Evolutionary conservation across 2,113 vertebrate genomes (phyloP).

Genomic region (Trogon melanurus): DNA sequence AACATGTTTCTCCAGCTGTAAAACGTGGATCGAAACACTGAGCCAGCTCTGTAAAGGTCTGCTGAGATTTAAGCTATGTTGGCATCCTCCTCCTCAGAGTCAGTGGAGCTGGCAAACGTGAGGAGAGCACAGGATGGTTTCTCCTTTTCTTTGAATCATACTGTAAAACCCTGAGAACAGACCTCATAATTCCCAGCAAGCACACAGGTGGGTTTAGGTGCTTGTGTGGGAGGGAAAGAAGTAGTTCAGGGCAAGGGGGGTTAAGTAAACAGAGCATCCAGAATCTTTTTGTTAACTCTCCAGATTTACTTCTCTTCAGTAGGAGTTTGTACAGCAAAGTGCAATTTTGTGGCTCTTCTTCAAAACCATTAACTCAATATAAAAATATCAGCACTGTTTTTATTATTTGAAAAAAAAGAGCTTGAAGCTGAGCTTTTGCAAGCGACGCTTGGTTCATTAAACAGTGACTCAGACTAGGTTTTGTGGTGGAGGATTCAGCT

Average conservation of each 20-base stretch:
- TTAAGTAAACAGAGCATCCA: constrained; percentile 46
- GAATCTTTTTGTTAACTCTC: constrained; percentile 27
- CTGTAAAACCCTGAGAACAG: constrained; percentile 44
- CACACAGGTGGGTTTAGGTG: constrained; percentile 43
- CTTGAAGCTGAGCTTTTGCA: constrained; percentile 30
- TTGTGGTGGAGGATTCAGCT: constrained; percentile 59
- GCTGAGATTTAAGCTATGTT: constrained; percentile 52
- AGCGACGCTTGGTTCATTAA: constrained; percentile 63
- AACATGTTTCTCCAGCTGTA: constrained; percentile 48
- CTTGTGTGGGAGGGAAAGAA: constrained; percentile 6
- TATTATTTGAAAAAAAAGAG: constrained; percentile 60
- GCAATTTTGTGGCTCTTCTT: constrained; percentile 64
- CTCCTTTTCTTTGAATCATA: constrained; percentile 28
- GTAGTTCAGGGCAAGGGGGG: not conserved
- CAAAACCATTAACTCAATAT: constrained; percentile 62
- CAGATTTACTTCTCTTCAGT: constrained; percentile 33
- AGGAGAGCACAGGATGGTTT: constrained; percentile 8
- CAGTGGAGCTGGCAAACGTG: constrained; percentile 16
- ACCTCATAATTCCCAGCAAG: constrained; percentile 17
- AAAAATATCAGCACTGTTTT: constrained; percentile 72
- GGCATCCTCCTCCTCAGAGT: constrained; percentile 46
- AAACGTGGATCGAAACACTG: constrained; percentile 3
- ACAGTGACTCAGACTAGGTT: constrained; percentile 67
- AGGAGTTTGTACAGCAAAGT: constrained; percentile 32
- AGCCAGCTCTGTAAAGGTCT: constrained; percentile 49